Evolutionary conservation across 2,113 vertebrate species (phyloP).

Genomic region (Mesoclemmys tuberculata): DNA sequence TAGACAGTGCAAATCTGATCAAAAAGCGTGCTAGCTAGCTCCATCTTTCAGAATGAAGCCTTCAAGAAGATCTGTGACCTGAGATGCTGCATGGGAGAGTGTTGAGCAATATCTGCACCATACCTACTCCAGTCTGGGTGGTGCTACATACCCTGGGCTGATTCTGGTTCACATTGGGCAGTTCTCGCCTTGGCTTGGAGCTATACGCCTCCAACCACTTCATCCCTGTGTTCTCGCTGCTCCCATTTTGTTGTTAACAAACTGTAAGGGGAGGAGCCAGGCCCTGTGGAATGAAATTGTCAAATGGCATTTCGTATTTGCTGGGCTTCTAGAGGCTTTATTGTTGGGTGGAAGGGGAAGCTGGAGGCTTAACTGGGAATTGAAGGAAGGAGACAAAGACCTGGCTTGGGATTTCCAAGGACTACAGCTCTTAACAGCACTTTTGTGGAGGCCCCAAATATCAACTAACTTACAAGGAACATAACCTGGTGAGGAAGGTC

Average conservation of each 20-base stretch:
- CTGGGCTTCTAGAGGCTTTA: constrained; percentile 48
- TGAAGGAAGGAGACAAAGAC: constrained; percentile 8
- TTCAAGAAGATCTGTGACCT: neutral
- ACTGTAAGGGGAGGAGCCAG: constrained; percentile 57
- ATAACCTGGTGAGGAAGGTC: constrained; percentile 4
- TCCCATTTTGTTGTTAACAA: constrained; percentile 65
- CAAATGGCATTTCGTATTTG: constrained; percentile 64
- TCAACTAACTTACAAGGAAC: constrained; percentile 13
- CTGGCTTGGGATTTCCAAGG: neutral
- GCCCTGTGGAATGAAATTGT: constrained; percentile 47
- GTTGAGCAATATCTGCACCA: accelerated
- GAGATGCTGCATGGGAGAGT: accelerated
- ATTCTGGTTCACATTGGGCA: neutral
- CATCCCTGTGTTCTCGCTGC: constrained; percentile 34
- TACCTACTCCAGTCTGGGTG: neutral
- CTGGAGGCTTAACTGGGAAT: neutral
- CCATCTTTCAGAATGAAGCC: neutral
- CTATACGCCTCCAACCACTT: constrained; percentile 20
- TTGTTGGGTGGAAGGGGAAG: constrained; percentile 7
- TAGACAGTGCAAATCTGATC: neutral
- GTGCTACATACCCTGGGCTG: accelerated
- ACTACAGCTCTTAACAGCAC: neutral
- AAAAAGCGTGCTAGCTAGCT: neutral
- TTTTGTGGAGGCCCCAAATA: constrained; percentile 8
- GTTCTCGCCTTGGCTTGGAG: neutral